Conservation (phyloP, 92 coral and sea anemone genomes). For the Blastomussa wellsi region DNA sequence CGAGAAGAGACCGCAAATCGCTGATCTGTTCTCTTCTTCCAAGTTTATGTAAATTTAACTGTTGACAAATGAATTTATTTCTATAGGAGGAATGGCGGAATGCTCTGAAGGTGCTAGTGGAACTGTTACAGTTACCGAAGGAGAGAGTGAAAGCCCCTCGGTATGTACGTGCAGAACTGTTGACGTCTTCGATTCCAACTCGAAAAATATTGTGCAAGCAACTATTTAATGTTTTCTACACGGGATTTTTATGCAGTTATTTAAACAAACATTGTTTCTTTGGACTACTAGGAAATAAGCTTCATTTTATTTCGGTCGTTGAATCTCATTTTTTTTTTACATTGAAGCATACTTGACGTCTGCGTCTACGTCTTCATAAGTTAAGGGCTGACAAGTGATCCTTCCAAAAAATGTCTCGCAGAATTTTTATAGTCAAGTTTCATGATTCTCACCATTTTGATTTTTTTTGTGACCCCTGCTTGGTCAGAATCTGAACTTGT, state of each 20-base stretch:
- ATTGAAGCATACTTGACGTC: neutral
- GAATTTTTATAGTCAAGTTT: too few relatives aligned
- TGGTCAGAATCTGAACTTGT: too few relatives aligned
- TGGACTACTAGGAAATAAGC: too few relatives aligned
- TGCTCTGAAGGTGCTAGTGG: constrained; percentile 52
- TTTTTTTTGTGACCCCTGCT: too few relatives aligned
- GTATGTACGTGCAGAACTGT: constrained; percentile 18
- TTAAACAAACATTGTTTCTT: neutral
- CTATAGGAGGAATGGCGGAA: constrained; percentile 62
- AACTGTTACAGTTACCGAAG: constrained; percentile 79
- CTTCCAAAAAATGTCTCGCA: too few relatives aligned
- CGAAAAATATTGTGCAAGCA: neutral
- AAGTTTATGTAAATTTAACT: neutral
- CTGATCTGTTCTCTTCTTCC: neutral
- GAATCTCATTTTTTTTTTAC: neutral
- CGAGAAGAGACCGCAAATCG: neutral
- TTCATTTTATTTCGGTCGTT: neutral
- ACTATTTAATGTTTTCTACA: neutral
- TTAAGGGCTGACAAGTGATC: too few relatives aligned
- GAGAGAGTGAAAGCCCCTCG: constrained; percentile 64
- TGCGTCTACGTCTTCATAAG: too few relatives aligned
- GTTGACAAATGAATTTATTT: constrained; percentile 10
- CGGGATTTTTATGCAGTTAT: neutral
- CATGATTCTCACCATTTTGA: too few relatives aligned
- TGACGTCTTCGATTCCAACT: neutral